Percentiles rank a stretch among this genome's conserved stretches.
Conservation (phyloP, 1,140 invertebrate genomes). For the Dendroctonus ponderosae region DNA sequence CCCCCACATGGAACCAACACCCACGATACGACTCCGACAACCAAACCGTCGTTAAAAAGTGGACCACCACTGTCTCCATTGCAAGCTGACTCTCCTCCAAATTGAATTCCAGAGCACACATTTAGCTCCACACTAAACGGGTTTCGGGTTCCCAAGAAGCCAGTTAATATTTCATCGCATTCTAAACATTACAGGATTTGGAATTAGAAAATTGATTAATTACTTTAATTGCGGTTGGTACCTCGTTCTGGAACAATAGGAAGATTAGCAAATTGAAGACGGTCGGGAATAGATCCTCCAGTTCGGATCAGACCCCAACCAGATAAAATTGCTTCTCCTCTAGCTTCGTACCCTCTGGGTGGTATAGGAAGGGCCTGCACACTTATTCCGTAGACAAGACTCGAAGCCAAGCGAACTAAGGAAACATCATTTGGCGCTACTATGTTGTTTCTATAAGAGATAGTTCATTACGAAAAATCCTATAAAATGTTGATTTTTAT, state of each 20-base stretch:
- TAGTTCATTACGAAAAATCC: too few relatives aligned
- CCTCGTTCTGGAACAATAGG: constrained; percentile 14
- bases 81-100: constrained; percentile 22
- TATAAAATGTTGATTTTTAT: too few relatives aligned
- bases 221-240: background rate
- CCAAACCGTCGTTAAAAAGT: constrained; percentile 37
- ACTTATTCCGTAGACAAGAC: too few relatives aligned
- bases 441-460: too few relatives aligned
- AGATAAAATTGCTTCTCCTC: constrained; percentile 44
- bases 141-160: constrained; percentile 6
- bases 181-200: constrained; percentile 18
- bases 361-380: constrained; percentile 54
- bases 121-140: constrained; percentile 45
- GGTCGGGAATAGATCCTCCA: constrained; percentile 43
- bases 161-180: constrained; percentile 44
- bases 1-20: constrained; percentile 68
- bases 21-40: constrained; percentile 76
- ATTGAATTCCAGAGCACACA: constrained; percentile 13
- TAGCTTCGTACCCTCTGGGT: constrained; percentile 41
- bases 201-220: background rate
- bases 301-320: constrained; percentile 51
- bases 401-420: too few relatives aligned
- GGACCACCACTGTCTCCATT: constrained; percentile 27
- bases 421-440: too few relatives aligned
- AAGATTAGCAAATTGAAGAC: constrained; percentile 18